Evolutionary conservation across 2,888 invertebrate species (phyloP).

Genomic region (Cephalotes varians): DNA sequence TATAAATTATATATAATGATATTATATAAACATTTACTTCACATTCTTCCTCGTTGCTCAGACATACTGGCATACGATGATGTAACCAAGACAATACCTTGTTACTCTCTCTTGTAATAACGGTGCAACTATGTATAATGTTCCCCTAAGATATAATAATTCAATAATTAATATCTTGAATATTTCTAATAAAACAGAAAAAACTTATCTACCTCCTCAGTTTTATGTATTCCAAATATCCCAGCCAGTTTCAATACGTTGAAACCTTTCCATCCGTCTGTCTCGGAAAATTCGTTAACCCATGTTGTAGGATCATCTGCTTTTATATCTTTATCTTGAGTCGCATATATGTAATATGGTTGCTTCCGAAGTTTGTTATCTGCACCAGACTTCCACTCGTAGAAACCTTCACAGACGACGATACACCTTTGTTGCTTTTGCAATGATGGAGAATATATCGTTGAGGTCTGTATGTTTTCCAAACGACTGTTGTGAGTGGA

Average conservation of each 20-base stretch:
- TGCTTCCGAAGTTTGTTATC: conserved; percentile 88
- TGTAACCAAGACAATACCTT: conserved; percentile 91
- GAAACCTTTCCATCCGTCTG: conserved; percentile 88
- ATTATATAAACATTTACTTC: conserved; percentile 84
- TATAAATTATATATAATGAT: conserved; percentile 5
- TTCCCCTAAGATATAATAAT: conserved; percentile 80
- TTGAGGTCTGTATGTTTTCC: conserved; percentile 90
- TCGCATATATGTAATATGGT: conserved; percentile 91
- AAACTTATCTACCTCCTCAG: conserved; percentile 81
- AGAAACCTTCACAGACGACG: conserved; percentile 93
- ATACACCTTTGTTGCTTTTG: conserved; percentile 91
- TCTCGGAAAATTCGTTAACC: conserved; percentile 86
- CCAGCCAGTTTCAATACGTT: conserved; percentile 92
- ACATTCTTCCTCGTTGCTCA: conserved; percentile 89
- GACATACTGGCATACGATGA: conserved; percentile 93
- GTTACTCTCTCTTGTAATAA: conserved; percentile 92
- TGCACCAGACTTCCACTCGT: conserved; percentile 91
- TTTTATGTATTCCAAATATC: conserved; percentile 90
- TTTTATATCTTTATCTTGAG: conserved; percentile 87
- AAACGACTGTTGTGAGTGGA: conserved; percentile 93
- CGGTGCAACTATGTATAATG: conserved; percentile 90
- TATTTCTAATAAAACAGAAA: neutral
- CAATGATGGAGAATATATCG: conserved; percentile 90
- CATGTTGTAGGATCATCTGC: conserved; percentile 88
- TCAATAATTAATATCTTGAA: conserved; percentile 5